Evolutionary conservation across 2,113 vertebrate genomes (phyloP).

Genomic region (Stigmatopora nigra): DNA sequence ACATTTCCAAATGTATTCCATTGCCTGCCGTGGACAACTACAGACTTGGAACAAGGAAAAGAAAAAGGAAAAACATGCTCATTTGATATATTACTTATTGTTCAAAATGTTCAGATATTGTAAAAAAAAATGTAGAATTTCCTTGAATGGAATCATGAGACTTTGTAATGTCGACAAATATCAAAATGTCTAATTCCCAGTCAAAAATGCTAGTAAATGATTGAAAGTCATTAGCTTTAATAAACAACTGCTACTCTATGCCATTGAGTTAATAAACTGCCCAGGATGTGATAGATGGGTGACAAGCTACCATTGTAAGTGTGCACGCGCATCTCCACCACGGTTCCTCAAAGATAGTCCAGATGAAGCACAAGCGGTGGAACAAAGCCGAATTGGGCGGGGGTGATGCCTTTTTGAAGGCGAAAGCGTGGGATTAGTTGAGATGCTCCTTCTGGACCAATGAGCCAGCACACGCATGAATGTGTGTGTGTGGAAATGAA

Average conservation of each 20-base stretch:
- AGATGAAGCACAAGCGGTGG: constrained; percentile 45
- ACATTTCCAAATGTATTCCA: no score
- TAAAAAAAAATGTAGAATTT: no score
- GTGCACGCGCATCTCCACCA: constrained; percentile 28
- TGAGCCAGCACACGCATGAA: constrained; percentile 36
- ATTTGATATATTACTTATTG: no score
- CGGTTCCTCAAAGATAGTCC: constrained; percentile 58
- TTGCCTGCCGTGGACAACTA: no score
- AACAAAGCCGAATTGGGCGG: constrained; percentile 30
- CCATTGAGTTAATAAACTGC: neutral
- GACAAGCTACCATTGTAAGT: neutral
- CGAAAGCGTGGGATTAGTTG: constrained; percentile 71
- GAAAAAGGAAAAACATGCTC: no score
- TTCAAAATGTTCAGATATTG: no score
- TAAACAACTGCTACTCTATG: neutral
- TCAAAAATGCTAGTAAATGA: neutral
- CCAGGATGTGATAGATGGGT: neutral
- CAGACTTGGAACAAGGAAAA: no score
- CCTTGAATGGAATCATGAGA: no score
- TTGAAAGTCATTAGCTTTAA: neutral
- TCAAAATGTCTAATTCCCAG: no score
- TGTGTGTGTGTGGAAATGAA: constrained; percentile 31
- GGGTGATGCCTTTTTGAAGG: constrained; percentile 68
- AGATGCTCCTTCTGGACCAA: constrained; percentile 66
- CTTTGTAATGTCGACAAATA: no score